phyloP scores from a whole-genome alignment of 2,113 vertebrate genomes.

The Petrocephalus zakoni region DNA sequence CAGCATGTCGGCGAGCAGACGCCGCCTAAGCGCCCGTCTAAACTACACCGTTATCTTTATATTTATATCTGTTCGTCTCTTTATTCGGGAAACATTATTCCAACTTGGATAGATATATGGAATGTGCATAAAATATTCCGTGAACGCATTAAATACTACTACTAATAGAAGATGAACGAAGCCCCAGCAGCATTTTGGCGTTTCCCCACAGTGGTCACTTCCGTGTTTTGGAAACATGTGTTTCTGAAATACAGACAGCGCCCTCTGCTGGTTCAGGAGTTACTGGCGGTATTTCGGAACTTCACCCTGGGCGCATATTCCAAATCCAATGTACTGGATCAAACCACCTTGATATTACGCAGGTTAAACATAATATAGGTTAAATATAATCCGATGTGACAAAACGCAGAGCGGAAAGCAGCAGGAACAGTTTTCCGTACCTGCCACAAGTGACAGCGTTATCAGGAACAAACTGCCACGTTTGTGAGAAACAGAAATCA shows the following conservation, averaged over 20 bases:
- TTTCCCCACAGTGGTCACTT: not conserved
- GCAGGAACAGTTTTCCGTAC: conserved; percentile 83
- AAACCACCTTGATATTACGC: not conserved
- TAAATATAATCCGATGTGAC: conserved; percentile 82
- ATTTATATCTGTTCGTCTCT: no score
- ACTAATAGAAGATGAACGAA: not conserved
- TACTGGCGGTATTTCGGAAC: not conserved
- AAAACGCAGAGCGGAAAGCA: conserved; percentile 80
- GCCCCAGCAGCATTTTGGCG: no score
- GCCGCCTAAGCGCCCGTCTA: no score
- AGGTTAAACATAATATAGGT: not conserved
- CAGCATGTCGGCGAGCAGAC: no score
- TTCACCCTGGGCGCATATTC: not conserved
- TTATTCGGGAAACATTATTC: no score
- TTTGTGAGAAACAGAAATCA: not conserved
- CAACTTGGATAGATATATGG: no score
- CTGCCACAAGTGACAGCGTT: not conserved
- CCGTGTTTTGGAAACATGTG: not conserved
- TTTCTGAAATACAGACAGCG: not conserved
- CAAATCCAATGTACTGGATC: not conserved
- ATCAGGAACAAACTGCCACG: conserved; percentile 54
- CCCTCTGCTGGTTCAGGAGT: not conserved
- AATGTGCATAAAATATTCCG: no score
- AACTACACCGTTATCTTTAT: no score
- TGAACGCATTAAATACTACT: not conserved